A percentile compares a stretch with the other conserved stretches of the same genome.
Evolutionary conservation across 2,888 invertebrate genomes (phyloP).

Genomic region (Thumatha senex): DNA sequence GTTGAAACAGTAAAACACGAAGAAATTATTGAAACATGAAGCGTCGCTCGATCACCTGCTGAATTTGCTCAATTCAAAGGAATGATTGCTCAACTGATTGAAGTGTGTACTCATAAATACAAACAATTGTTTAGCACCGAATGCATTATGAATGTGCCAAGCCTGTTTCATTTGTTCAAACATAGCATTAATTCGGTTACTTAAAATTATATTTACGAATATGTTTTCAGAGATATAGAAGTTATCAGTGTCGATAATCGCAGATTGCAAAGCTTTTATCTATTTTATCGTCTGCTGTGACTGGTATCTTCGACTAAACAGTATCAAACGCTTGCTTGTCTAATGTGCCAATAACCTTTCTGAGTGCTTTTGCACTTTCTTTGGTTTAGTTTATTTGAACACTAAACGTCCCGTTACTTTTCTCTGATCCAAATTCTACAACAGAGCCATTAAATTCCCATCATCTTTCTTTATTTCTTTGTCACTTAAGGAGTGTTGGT

Average conservation of each 20-base stretch:
- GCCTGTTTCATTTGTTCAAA: slow-evolving; percentile 48
- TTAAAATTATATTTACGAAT: slow-evolving; percentile 45
- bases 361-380: background rate
- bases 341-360: background rate
- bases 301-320: slow-evolving; percentile 26
- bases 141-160: slow-evolving; percentile 50
- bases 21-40: slow-evolving; percentile 57
- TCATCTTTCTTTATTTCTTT: slow-evolving; percentile 34
- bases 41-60: slow-evolving; percentile 53
- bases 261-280: slow-evolving; percentile 41
- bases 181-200: slow-evolving; percentile 52
- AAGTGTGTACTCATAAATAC: slow-evolving; percentile 62
- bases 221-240: slow-evolving; percentile 44
- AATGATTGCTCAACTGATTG: slow-evolving; percentile 72
- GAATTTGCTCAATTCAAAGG: slow-evolving; percentile 60
- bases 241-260: slow-evolving; percentile 31
- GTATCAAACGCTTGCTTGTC: background rate
- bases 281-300: slow-evolving; percentile 38
- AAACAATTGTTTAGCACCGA: slow-evolving; percentile 59
- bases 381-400: slow-evolving; percentile 7
- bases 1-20: slow-evolving; percentile 51
- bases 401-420: slow-evolving; percentile 23
- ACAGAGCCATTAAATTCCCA: slow-evolving; percentile 35
- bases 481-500: slow-evolving; percentile 22
- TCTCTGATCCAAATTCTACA: slow-evolving; percentile 31